Evolutionary conservation across 2,797 vertebrate species (phyloP).

Genomic region (Esox lucius): DNA sequence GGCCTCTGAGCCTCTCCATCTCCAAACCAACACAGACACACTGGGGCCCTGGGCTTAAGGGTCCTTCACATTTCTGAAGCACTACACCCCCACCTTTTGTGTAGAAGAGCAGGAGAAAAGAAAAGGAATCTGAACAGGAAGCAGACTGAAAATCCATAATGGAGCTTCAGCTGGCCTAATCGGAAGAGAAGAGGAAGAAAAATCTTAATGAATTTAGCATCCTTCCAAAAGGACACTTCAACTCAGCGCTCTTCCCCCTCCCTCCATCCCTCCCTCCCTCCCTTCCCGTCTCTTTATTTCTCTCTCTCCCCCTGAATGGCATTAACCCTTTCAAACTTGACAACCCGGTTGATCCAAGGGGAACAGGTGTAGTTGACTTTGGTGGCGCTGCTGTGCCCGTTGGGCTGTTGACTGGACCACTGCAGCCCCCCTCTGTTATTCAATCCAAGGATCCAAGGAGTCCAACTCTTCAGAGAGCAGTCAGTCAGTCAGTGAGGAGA

Average conservation of each 20-base stretch:
- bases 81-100: conserved; percentile 81
- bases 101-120: conserved; percentile 73
- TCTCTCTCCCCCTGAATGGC: conserved; percentile 10
- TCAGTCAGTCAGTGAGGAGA: conserved; percentile 37
- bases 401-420: conserved; percentile 30
- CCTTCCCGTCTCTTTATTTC: not conserved
- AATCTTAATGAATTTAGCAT: conserved; percentile 82
- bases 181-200: conserved; percentile 69
- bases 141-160: conserved; percentile 85
- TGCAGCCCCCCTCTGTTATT: conserved; percentile 30
- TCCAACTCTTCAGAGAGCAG: conserved; percentile 17
- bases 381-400: conserved; percentile 20
- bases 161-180: conserved; percentile 79
- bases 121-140: conserved; percentile 85
- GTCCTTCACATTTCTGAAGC: conserved; percentile 74
- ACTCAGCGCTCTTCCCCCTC: conserved; percentile 24
- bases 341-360: not conserved
- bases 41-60: conserved; percentile 68
- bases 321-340: conserved; percentile 32
- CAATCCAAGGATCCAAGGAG: conserved; percentile 6
- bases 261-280: too few species aligned
- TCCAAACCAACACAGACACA: conserved; percentile 44
- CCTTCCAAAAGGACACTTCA: conserved; percentile 76
- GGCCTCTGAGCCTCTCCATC: conserved; percentile 38
- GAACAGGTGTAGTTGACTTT: conserved; percentile 51